Base-by-base conservation (phyloP, 2,113 vertebrate species). In the Calyptommatus sinebrachiatus region DNA sequence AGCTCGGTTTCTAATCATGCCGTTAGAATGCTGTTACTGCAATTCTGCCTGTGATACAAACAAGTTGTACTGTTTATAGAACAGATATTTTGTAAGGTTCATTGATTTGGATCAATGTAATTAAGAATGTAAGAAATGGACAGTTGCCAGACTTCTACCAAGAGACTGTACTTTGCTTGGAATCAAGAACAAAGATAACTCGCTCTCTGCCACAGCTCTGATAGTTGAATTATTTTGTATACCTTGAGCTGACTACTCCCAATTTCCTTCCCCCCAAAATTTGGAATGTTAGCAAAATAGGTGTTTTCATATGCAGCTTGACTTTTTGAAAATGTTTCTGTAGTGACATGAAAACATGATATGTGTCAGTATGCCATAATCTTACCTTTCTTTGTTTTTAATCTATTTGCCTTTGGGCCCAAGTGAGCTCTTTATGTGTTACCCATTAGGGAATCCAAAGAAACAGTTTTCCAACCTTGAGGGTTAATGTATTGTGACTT, bases 21-120 rank as follows among this genome's bases (percentile, higher is more conserved):
- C 66, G 24, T 8, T 67, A 63, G 11, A 12, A 46, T 41, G 50
- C 45, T 57, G 46, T 53, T 41, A 45, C 14, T 68, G 73, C 62
- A 79, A 29, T 65, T 79, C 45, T 45, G 69, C 24, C n/a, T 35
- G 70, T 65, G 41, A 72, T 72, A 50, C 72, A 73, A 65, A 72
- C 61, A 71, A 78, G 29, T 77, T 50, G 20, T 57, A 18, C 67
- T 78, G 50, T 61, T 60, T 72, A 31, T 71, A 71, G 66, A 61
- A 71, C 77, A 78, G 29, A 71, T 71, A 57, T 71, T 79, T 79
- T 46, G 68, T 79, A 71, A 70, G 26, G 68, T 21, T 24, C 26
- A 62, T 63, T 63, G 77, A 26, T 22, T 45, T 46, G 22, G 57
- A 71, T 63, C 26, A 63, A 29, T 77, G 57, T 8, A 18, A 62